phyloP scores from a whole-genome alignment of 2,797 vertebrate genomes.

The Leuciscus waleckii region DNA sequence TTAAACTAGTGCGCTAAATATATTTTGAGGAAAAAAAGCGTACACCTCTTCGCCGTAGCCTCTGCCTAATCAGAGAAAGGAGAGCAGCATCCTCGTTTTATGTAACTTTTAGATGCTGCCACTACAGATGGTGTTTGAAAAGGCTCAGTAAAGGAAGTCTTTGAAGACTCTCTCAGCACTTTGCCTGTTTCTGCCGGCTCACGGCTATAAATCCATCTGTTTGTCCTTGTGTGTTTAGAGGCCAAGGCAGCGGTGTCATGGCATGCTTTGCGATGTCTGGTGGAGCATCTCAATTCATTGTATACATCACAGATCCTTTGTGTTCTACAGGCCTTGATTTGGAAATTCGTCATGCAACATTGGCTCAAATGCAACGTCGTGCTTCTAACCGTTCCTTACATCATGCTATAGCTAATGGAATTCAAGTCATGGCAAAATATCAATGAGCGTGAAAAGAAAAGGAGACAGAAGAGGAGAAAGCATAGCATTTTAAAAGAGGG shows the following conservation, averaged over 20 bases:
- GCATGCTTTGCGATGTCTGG: background rate
- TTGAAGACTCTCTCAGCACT: constrained; percentile 78
- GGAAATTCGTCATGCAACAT: background rate
- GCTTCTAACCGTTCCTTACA: constrained; percentile 15
- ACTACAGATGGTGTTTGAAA: constrained; percentile 80
- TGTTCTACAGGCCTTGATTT: constrained; percentile 19
- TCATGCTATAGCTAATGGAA: constrained; percentile 2
- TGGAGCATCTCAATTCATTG: constrained; percentile 30
- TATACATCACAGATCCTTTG: constrained; percentile 34
- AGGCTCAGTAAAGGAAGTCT: constrained; percentile 69
- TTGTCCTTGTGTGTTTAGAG: constrained; percentile 53
- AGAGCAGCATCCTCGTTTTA: constrained; percentile 75
- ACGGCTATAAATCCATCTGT: constrained; percentile 77
- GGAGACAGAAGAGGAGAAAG: constrained; percentile 10
- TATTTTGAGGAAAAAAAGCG: constrained; percentile 64
- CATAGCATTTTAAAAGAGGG: constrained; percentile 28
- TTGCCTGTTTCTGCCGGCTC: constrained; percentile 74
- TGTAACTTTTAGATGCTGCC: constrained; percentile 67
- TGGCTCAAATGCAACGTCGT: background rate
- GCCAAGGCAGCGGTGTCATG: constrained; percentile 48
- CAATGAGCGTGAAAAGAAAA: constrained; percentile 27
- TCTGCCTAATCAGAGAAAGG: constrained; percentile 70
- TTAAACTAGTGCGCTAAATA: constrained; percentile 68
- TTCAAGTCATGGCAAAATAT: constrained; percentile 39
- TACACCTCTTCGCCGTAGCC: constrained; percentile 53